phyloP scores from a whole-genome alignment of 2,113 vertebrate genomes.

The Crypturellus undulatus region DNA sequence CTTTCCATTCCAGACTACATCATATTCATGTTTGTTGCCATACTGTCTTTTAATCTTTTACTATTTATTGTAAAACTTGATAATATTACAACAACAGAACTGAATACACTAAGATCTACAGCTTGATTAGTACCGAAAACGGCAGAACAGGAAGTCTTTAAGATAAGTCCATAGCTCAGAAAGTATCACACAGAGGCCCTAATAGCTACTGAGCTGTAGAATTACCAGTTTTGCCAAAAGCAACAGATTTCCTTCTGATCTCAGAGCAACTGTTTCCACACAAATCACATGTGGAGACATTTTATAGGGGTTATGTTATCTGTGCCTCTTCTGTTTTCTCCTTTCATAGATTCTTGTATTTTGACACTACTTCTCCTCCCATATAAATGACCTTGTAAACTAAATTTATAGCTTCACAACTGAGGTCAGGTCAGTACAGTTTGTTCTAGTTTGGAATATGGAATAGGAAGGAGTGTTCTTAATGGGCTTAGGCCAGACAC shows the following conservation, averaged over 20 bases:
- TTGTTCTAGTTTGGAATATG: constrained; percentile 49
- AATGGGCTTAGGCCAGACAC: constrained; percentile 29
- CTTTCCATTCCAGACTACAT: not conserved
- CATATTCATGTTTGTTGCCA: not conserved
- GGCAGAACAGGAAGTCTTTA: constrained; percentile 52
- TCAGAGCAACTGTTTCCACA: constrained; percentile 61
- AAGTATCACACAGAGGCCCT: constrained; percentile 34
- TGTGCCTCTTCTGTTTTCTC: constrained; percentile 66
- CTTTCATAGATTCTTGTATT: constrained; percentile 54
- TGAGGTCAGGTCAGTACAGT: constrained; percentile 53
- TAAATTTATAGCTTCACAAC: constrained; percentile 58
- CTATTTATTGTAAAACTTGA: constrained; percentile 22
- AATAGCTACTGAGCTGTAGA: constrained; percentile 43
- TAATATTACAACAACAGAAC: constrained; percentile 46
- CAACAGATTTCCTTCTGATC: constrained; percentile 66
- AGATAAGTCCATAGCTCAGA: constrained; percentile 44
- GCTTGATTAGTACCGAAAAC: constrained; percentile 13
- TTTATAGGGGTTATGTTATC: constrained; percentile 60
- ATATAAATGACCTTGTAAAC: constrained; percentile 63
- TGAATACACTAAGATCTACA: constrained; percentile 9
- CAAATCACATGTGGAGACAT: constrained; percentile 60
- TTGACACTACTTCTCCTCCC: constrained; percentile 60
- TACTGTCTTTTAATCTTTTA: constrained; percentile 37
- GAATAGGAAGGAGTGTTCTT: constrained; percentile 42
- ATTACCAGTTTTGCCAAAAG: constrained; percentile 55